Percentiles rank a stretch among this genome's conserved stretches.
Evolutionary conservation across 2,797 vertebrate genomes (phyloP).

Genomic region (Masticophis lateralis): DNA sequence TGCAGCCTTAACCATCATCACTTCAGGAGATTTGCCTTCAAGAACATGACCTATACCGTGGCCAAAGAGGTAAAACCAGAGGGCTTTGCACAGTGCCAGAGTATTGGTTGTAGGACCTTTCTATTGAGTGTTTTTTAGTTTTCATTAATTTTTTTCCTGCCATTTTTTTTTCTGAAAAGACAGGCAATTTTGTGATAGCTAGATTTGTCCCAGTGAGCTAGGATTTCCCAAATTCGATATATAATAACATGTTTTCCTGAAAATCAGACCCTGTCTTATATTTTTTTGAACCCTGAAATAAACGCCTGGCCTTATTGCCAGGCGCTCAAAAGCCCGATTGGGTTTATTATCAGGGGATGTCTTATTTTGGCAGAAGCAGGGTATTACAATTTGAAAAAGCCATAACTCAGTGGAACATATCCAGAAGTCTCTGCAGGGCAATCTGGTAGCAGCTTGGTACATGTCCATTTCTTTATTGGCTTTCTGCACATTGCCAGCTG

Average conservation of each 20-base stretch:
- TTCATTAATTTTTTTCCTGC: background rate
- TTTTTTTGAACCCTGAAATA: too few relatives aligned
- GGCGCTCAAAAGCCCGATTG: too few relatives aligned
- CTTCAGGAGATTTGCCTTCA: constrained; percentile 60
- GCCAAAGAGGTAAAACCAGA: constrained; percentile 64
- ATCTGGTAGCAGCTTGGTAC: background rate
- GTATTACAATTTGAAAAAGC: background rate
- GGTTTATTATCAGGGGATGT: too few relatives aligned
- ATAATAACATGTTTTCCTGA: background rate
- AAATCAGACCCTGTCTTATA: too few relatives aligned
- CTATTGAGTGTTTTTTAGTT: background rate
- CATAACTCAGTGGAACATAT: background rate
- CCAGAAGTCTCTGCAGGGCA: background rate
- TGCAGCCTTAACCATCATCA: constrained; percentile 59
- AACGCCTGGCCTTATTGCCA: too few relatives aligned
- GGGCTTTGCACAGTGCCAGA: fast-evolving
- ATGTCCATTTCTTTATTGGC: background rate
- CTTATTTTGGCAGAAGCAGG: too few relatives aligned
- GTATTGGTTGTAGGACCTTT: background rate
- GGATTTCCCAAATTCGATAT: background rate
- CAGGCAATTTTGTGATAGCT: background rate
- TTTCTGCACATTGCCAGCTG: background rate
- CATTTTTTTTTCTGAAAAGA: background rate
- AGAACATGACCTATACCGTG: constrained; percentile 66
- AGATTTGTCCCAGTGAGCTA: background rate